Conservation (phyloP, 1,140 invertebrate genomes). For the Drosophila ercepeae region DNA sequence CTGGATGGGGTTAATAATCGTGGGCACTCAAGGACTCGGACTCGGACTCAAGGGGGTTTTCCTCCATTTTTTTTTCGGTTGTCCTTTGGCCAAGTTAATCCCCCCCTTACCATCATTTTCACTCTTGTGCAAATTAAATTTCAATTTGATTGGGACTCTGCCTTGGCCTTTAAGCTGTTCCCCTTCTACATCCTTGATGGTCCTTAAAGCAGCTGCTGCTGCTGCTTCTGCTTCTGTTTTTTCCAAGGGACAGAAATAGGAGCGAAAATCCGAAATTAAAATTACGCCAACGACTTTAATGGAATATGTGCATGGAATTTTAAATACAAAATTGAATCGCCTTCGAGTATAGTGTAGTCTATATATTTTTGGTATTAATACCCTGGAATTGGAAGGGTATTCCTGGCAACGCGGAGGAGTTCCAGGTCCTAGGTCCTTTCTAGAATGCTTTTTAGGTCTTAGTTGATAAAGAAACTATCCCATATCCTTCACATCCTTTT, state of each 20-base stretch:
- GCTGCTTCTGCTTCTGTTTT: constrained; percentile 1
- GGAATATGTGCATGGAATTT: constrained; percentile 67
- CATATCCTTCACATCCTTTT: background rate
- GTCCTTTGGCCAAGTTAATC: constrained; percentile 19
- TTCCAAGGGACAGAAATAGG: constrained; percentile 32
- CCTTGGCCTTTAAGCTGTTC: constrained; percentile 21
- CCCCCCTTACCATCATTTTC: constrained; percentile 10
- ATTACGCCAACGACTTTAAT: constrained; percentile 76
- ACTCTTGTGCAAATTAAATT: constrained; percentile 78
- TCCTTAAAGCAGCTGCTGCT: constrained; percentile 39
- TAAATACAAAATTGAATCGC: constrained; percentile 39
- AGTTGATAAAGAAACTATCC: no score
- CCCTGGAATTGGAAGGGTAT: background rate
- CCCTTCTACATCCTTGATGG: background rate
- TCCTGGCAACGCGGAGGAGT: no score
- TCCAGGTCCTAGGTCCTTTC: background rate
- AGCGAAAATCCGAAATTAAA: constrained; percentile 58
- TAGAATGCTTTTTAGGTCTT: no score
- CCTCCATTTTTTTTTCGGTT: constrained; percentile 7
- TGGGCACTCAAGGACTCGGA: constrained; percentile 4
- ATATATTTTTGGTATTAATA: background rate
- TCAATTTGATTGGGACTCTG: constrained; percentile 69
- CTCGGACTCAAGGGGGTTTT: constrained; percentile 22
- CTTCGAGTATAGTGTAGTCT: background rate
- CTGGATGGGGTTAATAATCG: constrained; percentile 59